These are phyloP conservation scores for Potamilus streckersoni DNA, from an alignment of 1,140 invertebrate genomes.

Conservation along the genomic window DNA sequence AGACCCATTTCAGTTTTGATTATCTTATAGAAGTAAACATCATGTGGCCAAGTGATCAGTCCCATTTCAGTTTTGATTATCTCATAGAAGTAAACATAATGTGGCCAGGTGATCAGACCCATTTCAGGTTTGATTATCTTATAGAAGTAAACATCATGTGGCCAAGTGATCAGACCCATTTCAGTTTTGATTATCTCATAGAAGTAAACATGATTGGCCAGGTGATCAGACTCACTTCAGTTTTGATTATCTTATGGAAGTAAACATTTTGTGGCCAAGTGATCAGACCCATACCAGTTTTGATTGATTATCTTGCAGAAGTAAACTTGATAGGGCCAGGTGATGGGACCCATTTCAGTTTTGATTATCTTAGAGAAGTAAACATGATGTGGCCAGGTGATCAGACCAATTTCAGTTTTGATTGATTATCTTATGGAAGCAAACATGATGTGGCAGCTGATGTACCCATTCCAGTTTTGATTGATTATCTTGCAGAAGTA, in stretches of 20 bases:
- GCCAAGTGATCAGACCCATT: too few relatives aligned
- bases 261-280: slow-evolving; percentile 72
- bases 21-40: slow-evolving; percentile 80
- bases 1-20: slow-evolving; percentile 92
- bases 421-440: too few relatives aligned
- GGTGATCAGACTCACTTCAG: too few relatives aligned
- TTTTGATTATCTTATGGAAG: too few relatives aligned
- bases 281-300: slow-evolving; percentile 97
- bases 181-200: too few relatives aligned
- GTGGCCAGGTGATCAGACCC: too few relatives aligned
- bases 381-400: too few relatives aligned
- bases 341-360: slow-evolving; percentile 96
- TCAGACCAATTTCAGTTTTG: too few relatives aligned
- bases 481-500: slow-evolving; percentile 72
- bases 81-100: too few relatives aligned
- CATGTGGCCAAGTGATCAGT: slow-evolving; percentile 94
- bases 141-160: too few relatives aligned
- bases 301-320: slow-evolving; percentile 74
- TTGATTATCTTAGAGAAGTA: slow-evolving; percentile 71
- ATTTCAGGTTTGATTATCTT: too few relatives aligned
- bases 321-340: slow-evolving; percentile 93
- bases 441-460: too few relatives aligned
- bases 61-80: slow-evolving; percentile 91
- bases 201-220: slow-evolving; percentile 69
- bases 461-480: slow-evolving; percentile 95